Evolutionary conservation across 2,113 vertebrate species (phyloP), one percentile per base, ranked within the genome.

Genomic region (Odocoileus hemionus): DNA sequence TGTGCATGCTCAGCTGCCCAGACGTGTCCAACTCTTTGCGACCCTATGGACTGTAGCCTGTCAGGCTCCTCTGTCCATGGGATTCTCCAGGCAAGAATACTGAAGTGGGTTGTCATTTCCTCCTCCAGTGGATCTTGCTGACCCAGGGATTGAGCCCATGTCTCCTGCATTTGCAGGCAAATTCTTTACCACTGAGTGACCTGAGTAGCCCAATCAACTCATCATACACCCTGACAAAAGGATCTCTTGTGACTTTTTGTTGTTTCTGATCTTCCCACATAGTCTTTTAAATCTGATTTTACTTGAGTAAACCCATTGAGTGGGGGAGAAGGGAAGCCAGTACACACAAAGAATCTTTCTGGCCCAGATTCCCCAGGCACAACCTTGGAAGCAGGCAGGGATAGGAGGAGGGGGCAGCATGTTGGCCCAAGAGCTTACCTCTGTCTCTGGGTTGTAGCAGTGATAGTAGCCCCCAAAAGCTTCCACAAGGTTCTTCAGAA

Each of bases 401-500:
- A 39, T n/a, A 23, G 54, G 17, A 55, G n/a, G 36, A 10, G 45
- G 43, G 43, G n/a, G 9, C 47, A 0, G 11, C 0, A 0, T 16
- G 3, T 6, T n/a, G 61, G 23, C 23, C 7, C 7, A 79, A 45
- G 57, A 45, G 64, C 98, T 79, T 97, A 99, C 99, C 99, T 99
- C 97, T 3, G 64, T 93, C 33, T 96, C 97, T 28, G 98, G 97
- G 67, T 97, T 99, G 95, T 98, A 99, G 93, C 99, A 98, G 89
- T 99, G 99, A 50, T 99, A 99, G 95, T 61, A 80, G 17, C 99
- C 99, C 19, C 97, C 80, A 15, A 99, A 50, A 43, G 96, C 97
- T 91, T 98, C 98, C 10, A 98, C 98, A 8, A 99, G 83, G 67
- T 95, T 98, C 98, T 98, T 99, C 10, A 99, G 92, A 95, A 98